Conservation (phyloP, 2,797 vertebrate genomes). For the Centroberyx gerrardi region DNA sequence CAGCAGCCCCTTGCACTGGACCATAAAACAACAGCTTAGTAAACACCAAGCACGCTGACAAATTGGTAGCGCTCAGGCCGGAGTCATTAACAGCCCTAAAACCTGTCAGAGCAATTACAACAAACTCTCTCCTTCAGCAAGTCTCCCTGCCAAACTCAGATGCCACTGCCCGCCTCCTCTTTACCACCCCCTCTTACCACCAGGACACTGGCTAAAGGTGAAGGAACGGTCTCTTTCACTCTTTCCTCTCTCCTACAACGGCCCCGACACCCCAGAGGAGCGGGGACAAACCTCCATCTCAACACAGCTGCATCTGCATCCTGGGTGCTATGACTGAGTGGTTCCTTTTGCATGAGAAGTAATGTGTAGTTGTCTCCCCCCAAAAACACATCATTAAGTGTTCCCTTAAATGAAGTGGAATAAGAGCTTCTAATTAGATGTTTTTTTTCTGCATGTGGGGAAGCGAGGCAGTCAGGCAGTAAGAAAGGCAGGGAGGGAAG, state of each 20-base stretch:
- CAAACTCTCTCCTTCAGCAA: constrained; percentile 78
- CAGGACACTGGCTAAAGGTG: constrained; percentile 67
- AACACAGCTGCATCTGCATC: constrained; percentile 82
- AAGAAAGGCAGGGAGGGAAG: constrained; percentile 71
- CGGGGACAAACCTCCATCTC: constrained; percentile 62
- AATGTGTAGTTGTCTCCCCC: constrained; percentile 83
- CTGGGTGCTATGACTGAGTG: constrained; percentile 69
- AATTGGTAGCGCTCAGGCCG: constrained; percentile 90
- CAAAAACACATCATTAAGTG: constrained; percentile 86
- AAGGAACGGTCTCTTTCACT: constrained; percentile 35
- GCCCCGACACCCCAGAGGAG: constrained; percentile 54
- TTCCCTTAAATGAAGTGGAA: constrained; percentile 89
- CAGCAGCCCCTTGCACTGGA: constrained; percentile 83
- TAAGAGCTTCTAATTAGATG: constrained; percentile 88
- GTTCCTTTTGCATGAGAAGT: constrained; percentile 82
- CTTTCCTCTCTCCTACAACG: constrained; percentile 26
- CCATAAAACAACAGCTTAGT: constrained; percentile 95
- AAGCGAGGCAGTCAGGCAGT: constrained; percentile 81
- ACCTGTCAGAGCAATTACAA: constrained; percentile 87
- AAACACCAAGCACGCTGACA: constrained; percentile 92
- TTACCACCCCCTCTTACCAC: constrained; percentile 51
- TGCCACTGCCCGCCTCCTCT: constrained; percentile 67
- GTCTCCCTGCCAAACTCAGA: constrained; percentile 78
- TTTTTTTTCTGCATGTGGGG: constrained; percentile 74
- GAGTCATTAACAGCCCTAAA: constrained; percentile 92